Evolutionary conservation across 2,888 invertebrate genomes (phyloP), one percentile per base, ranked within the genome.

Genomic region (Drosophila parthenogenetica): DNA sequence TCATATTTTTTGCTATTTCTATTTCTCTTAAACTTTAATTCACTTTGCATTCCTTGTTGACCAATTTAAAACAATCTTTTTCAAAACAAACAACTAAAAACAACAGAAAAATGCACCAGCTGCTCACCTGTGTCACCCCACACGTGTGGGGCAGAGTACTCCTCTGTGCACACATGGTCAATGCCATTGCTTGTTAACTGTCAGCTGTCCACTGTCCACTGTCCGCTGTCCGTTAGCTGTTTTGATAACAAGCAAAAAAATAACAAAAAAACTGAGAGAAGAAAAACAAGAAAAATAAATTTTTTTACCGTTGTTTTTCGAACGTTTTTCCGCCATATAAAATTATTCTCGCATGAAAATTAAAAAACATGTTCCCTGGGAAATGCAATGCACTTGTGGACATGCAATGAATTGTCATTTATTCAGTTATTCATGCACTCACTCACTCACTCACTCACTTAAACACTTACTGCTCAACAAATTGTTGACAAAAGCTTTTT

Each of bases 301-400:
- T 5, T 35, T 35, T 35, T 35, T 5, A 10, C 35, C 13, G 35
- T 13, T 35, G 35, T 13, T 35, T 46, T 53, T 14, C 69, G 59
- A 71, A 32, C 68, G 69, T 69, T 87, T 85, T 86, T 78, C 87
- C 78, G 81, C 77, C 77, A 79, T 70, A 73, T 67, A 67, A 77
- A 84, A 74, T 84, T 72, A 89, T 86, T 86, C 87, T 86, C 74
- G 81, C 89, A 87, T 86, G 85, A 89, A 84, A 86, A 87, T 76
- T 64, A 67, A 63, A 73, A 86, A 86, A 81, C 89, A 84, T 87
- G 87, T 87, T 87, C 85, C 79, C 48, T 71, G 74, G 75, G 85
- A 81, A 87, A 86, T 77, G 59, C 79, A 89, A 86, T 89, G 81
- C 70, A 89, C 89, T 79, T 77, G 81, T 77, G 74, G 76, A 69